Evolutionary conservation across 2,113 vertebrate genomes (phyloP).

Genomic region (Rafetus swinhoei): DNA sequence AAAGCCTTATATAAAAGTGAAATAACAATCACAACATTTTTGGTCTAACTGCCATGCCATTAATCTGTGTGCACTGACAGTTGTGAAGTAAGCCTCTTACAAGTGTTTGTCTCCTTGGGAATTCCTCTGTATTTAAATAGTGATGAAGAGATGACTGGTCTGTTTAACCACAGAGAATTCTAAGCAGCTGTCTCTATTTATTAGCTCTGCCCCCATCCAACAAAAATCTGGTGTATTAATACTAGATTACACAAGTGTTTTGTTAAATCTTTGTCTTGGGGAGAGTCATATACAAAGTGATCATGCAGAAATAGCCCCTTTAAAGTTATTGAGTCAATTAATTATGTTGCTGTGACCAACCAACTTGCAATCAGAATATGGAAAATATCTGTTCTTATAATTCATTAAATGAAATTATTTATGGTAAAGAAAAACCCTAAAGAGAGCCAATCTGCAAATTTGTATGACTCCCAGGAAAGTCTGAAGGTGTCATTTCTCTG

Average conservation of each 20-base stretch:
- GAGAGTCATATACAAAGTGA: constrained; percentile 26
- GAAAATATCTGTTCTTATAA: neutral
- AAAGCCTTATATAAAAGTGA: neutral
- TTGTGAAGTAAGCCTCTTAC: constrained; percentile 45
- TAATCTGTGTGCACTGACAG: constrained; percentile 41
- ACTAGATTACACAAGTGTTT: constrained; percentile 20
- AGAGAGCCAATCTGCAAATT: neutral
- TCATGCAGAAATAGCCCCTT: constrained; percentile 35
- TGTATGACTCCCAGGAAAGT: neutral
- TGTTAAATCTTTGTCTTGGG: constrained; percentile 14
- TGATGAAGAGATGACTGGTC: constrained; percentile 30
- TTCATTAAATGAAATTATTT: constrained; percentile 4
- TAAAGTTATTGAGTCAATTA: constrained; percentile 47
- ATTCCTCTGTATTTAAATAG: constrained; percentile 48
- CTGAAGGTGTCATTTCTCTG: neutral
- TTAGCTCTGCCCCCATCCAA: constrained; percentile 18
- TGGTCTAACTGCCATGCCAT: neutral
- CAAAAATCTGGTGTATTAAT: neutral
- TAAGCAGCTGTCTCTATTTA: constrained; percentile 52
- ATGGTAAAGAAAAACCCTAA: neutral
- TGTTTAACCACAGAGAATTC: constrained; percentile 43
- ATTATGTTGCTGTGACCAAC: constrained; percentile 33
- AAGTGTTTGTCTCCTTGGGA: constrained; percentile 50
- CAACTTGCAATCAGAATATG: constrained; percentile 28
- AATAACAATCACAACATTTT: neutral